A percentile compares a stretch with the other conserved stretches of the same genome.
These are phyloP conservation scores for Aphidius gifuensis DNA, from an alignment of 1,140 invertebrate species.

Conservation along the genomic window DNA sequence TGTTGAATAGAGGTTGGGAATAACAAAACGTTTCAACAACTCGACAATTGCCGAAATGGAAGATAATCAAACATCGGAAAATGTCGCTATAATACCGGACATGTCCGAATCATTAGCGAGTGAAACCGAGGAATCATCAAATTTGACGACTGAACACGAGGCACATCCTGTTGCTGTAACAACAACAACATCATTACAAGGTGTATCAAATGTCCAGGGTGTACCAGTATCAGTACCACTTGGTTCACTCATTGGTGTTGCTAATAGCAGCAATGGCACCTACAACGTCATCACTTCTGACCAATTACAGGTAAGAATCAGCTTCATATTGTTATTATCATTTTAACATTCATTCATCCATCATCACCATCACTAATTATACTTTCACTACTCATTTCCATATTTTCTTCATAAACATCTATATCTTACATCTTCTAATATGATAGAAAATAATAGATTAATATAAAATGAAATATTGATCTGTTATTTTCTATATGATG, in stretches of 20 bases:
- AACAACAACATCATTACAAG: conserved; percentile 38
- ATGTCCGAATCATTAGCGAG: conserved; percentile 60
- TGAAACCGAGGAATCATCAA: conserved; percentile 54
- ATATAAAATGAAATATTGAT: too few species aligned
- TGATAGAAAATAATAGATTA: too few species aligned
- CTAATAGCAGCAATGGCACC: conserved; percentile 58
- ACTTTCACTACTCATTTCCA: too few species aligned
- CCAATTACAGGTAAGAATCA: conserved; percentile 62
- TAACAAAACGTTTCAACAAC: neutral
- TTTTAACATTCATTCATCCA: neutral
- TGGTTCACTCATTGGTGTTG: conserved; percentile 70
- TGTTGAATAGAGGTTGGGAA: conserved; percentile 7
- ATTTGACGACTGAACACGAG: conserved; percentile 49
- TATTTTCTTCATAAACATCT: too few species aligned
- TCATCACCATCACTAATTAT: neutral
- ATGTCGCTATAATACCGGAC: conserved; percentile 60
- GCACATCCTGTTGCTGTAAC: conserved; percentile 51
- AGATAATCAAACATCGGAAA: conserved; percentile 58
- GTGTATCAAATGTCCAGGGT: conserved; percentile 48
- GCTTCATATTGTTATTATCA: neutral
- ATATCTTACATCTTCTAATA: too few species aligned
- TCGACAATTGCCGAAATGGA: conserved; percentile 52
- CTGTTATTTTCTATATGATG: too few species aligned
- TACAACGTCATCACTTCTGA: conserved; percentile 84
- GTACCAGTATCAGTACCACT: conserved; percentile 75